phyloP scores from a whole-genome alignment of 1,140 invertebrate species.

The Drepana arcuata region DNA sequence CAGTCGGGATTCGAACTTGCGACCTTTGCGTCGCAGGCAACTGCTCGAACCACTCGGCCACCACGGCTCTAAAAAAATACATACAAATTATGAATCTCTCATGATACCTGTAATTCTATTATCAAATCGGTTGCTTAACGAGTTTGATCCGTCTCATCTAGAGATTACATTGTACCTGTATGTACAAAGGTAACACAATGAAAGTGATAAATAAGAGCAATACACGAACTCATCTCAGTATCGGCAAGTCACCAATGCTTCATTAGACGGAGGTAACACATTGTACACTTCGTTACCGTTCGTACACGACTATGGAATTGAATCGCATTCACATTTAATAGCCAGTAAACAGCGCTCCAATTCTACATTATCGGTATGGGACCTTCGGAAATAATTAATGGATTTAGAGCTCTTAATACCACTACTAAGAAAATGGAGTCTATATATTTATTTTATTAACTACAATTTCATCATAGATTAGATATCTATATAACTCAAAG shows the following conservation, averaged over 20 bases:
- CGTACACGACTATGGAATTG: conserved; percentile 44
- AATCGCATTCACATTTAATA: conserved; percentile 63
- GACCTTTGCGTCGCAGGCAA: too few species aligned
- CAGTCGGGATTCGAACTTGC: too few species aligned
- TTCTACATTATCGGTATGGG: conserved; percentile 50
- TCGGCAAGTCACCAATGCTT: conserved; percentile 6
- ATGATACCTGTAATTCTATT: too few species aligned
- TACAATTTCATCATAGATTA: background rate
- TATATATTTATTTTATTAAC: background rate
- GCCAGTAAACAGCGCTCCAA: conserved; percentile 54
- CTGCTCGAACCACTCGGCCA: too few species aligned
- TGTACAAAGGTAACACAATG: background rate
- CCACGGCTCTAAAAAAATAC: too few species aligned
- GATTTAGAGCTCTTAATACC: conserved; percentile 26
- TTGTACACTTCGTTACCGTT: background rate
- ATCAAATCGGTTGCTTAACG: too few species aligned
- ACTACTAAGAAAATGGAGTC: background rate
- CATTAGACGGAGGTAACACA: background rate
- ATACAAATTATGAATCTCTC: too few species aligned
- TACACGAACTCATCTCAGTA: background rate
- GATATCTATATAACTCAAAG: background rate
- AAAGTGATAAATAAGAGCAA: background rate
- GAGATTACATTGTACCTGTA: background rate
- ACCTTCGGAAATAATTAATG: conserved; percentile 41
- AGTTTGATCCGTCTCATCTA: too few species aligned